Conservation (phyloP, 2,888 invertebrate species). For the Actias luna region DNA sequence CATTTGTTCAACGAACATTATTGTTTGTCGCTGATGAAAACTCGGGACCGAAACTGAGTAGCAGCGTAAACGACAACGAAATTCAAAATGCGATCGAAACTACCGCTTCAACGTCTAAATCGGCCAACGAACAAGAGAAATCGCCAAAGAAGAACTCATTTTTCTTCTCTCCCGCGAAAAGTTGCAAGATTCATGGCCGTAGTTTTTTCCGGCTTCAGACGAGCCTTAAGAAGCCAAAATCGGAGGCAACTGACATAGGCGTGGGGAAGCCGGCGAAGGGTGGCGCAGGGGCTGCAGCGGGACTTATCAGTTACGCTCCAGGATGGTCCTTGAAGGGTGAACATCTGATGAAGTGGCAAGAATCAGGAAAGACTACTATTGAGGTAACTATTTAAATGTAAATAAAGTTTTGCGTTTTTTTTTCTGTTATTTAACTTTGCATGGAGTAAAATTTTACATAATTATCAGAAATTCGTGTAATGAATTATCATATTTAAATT, state of each 20-base stretch:
- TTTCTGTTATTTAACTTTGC: background rate
- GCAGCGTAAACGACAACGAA: conserved; percentile 42
- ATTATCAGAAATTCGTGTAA: background rate
- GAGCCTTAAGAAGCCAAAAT: conserved; percentile 76
- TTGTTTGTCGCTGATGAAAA: conserved; percentile 75
- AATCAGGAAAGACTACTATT: conserved; percentile 81
- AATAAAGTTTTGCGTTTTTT: conserved; percentile 6
- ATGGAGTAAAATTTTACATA: background rate
- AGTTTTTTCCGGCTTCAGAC: conserved; percentile 79
- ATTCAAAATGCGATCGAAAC: conserved; percentile 52
- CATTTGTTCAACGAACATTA: conserved; percentile 75
- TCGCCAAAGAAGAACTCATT: conserved; percentile 77
- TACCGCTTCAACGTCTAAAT: conserved; percentile 56
- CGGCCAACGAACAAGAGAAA: conserved; percentile 71
- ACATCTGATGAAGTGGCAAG: conserved; percentile 84
- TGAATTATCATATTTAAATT: background rate
- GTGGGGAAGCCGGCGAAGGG: conserved; percentile 41
- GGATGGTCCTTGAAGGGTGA: conserved; percentile 84
- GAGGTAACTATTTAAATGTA: conserved; percentile 63
- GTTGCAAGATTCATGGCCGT: conserved; percentile 75
- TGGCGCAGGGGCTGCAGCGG: conserved; percentile 51
- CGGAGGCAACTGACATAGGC: conserved; percentile 51
- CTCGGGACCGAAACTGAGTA: conserved; percentile 63
- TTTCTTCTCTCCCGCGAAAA: conserved; percentile 79
- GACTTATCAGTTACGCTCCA: conserved; percentile 83